A percentile compares a stretch with the other conserved stretches of the same genome.
phyloP scores from a whole-genome alignment of 2,113 vertebrate species.

The Cynopterus brachyotis region DNA sequence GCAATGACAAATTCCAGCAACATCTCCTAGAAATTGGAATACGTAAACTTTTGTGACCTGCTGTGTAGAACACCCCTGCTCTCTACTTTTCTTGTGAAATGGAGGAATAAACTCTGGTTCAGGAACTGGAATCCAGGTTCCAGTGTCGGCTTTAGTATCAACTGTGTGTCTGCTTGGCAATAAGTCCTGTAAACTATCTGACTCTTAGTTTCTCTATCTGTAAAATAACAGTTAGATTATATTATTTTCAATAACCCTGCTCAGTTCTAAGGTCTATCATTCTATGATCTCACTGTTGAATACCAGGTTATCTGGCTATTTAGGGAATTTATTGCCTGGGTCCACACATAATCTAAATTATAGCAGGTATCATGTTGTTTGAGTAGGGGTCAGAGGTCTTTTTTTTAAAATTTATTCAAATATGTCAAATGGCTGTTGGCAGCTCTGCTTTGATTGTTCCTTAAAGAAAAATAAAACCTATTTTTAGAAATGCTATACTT shows the following conservation, averaged over 20 bases:
- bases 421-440: background rate
- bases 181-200: background rate
- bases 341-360: background rate
- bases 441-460: background rate
- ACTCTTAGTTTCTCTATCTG: background rate
- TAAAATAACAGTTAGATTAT: background rate
- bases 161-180: background rate
- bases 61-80: background rate
- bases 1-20: background rate
- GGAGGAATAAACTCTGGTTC: background rate
- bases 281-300: background rate
- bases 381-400: background rate
- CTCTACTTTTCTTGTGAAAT: background rate
- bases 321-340: background rate
- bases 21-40: background rate
- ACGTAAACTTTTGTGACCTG: background rate
- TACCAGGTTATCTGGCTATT: background rate
- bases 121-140: background rate
- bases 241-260: background rate
- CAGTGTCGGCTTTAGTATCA: background rate
- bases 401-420: background rate
- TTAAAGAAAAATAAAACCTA: background rate
- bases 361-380: background rate
- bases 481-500: constrained; percentile 4
- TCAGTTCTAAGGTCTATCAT: background rate